Conservation (phyloP, 2,888 invertebrate genomes). For the Pardosa pseudoannulata region DNA sequence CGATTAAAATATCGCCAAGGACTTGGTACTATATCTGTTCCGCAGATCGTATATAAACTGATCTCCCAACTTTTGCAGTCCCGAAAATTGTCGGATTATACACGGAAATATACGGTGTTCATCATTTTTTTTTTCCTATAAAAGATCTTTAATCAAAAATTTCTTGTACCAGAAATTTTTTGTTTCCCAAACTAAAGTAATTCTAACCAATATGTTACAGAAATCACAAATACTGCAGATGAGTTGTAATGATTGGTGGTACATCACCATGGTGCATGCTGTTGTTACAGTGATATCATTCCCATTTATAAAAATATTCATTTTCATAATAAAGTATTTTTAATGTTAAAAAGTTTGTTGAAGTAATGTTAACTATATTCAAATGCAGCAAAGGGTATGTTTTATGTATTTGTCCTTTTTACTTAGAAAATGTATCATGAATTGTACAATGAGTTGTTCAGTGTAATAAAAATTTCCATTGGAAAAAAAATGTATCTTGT, state of each 20-base stretch:
- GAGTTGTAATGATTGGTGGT: neutral
- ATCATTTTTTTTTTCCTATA: no score
- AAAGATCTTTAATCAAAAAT: no score
- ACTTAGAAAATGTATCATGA: constrained; percentile 46
- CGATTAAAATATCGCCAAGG: no score
- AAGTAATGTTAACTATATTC: constrained; percentile 58
- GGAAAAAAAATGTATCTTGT: no score
- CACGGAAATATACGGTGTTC: no score
- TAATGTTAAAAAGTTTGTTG: constrained; percentile 55
- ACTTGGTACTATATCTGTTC: no score
- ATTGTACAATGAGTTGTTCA: constrained; percentile 51
- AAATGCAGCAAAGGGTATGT: constrained; percentile 62
- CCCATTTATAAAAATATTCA: constrained; percentile 54
- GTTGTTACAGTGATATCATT: constrained; percentile 60
- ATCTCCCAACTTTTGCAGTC: no score
- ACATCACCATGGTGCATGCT: constrained; percentile 56
- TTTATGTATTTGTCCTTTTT: constrained; percentile 62
- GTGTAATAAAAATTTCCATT: constrained; percentile 56
- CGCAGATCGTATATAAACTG: no score
- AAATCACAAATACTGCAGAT: neutral
- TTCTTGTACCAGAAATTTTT: neutral
- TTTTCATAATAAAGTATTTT: constrained; percentile 66
- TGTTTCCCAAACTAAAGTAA: neutral
- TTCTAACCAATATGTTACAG: no score
- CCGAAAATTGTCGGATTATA: no score